Conservation (phyloP, 2,888 invertebrate species). For the Eremobia ochroleuca region DNA sequence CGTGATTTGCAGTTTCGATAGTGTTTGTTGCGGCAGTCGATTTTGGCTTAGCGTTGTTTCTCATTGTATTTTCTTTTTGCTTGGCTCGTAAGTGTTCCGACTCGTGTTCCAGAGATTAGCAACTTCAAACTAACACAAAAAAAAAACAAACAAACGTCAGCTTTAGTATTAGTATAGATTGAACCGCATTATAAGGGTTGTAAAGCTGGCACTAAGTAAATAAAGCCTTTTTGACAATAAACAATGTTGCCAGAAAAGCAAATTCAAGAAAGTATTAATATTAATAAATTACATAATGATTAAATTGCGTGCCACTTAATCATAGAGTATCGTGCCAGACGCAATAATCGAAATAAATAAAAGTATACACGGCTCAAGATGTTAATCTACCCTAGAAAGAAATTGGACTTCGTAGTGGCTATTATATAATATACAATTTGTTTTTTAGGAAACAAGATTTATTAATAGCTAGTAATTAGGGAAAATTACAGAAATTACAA, state of each 20-base stretch:
- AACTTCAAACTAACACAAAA: no score
- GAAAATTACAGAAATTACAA: background rate
- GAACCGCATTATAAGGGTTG: background rate
- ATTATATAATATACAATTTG: constrained; percentile 9
- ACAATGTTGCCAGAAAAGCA: constrained; percentile 14
- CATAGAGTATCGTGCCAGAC: constrained; percentile 33
- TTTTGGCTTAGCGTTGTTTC: no score
- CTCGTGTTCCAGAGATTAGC: no score
- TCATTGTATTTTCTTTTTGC: no score
- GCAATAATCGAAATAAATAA: constrained; percentile 43
- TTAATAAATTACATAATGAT: constrained; percentile 2
- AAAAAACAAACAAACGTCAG: no score
- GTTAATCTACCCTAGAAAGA: constrained; percentile 43
- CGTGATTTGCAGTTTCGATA: no score
- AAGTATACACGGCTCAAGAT: constrained; percentile 39
- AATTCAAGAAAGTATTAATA: background rate
- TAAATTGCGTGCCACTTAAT: constrained; percentile 44
- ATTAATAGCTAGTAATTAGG: background rate
- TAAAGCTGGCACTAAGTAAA: background rate
- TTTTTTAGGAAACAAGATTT: constrained; percentile 17
- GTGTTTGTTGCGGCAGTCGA: no score
- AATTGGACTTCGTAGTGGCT: constrained; percentile 15
- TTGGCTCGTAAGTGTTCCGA: no score
- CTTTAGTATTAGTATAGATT: no score
- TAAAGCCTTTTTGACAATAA: background rate